A percentile compares a stretch with the other conserved stretches of the same genome.
These are phyloP conservation scores for Pangasius sanitwongsei DNA, from an alignment of 2,797 vertebrate species.

Conservation along the genomic window DNA sequence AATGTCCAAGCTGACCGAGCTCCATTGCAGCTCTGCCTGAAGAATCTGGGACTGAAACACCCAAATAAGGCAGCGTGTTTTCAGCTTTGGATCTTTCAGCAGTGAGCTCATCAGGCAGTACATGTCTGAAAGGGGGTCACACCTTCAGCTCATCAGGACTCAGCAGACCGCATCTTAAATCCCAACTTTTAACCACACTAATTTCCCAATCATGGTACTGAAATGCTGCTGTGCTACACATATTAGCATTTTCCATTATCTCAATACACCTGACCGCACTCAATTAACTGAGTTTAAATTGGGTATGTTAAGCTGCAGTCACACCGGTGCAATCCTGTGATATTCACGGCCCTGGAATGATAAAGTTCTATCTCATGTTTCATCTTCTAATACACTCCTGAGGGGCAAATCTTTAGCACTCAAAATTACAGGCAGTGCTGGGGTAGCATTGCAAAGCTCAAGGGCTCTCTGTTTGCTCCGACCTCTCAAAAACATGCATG, in stretches of 20 bases:
- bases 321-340: not conserved
- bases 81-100: constrained; percentile 77
- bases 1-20: constrained; percentile 69
- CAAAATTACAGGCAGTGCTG: not conserved
- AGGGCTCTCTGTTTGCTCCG: not conserved
- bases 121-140: constrained; percentile 69
- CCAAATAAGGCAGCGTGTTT: constrained; percentile 83
- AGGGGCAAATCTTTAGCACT: not conserved
- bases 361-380: not conserved
- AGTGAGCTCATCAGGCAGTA: constrained; percentile 77
- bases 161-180: constrained; percentile 36
- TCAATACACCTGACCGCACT: not conserved
- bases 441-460: not conserved
- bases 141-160: constrained; percentile 70
- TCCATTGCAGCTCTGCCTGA: constrained; percentile 76
- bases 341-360: too few relatives aligned
- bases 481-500: not conserved
- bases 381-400: too few relatives aligned
- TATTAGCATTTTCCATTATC: constrained; percentile 3
- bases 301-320: not conserved
- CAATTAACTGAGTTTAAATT: not conserved
- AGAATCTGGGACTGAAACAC: constrained; percentile 74
- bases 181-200: constrained; percentile 26
- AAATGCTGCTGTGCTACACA: not conserved
- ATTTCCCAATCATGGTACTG: not conserved